Evolutionary conservation across 2,888 invertebrate genomes (phyloP), one percentile per base, ranked within the genome.

Genomic region (Ormia ochracea): DNA sequence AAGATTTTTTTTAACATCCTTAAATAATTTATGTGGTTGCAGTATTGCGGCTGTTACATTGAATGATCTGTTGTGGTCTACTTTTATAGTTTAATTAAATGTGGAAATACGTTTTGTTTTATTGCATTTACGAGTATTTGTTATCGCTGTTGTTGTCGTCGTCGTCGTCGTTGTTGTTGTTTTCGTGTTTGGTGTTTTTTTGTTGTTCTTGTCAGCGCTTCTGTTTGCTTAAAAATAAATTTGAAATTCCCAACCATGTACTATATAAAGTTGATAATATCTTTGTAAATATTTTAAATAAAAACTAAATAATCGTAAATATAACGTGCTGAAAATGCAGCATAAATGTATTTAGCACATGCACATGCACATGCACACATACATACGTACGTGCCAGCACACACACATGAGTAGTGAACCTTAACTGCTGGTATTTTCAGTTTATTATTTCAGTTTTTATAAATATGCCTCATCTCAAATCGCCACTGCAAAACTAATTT

Each of bases 61-160:
- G 72, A 72, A 80, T 72, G 66, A 76, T 76, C 66, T 72, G 48
- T 76, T 80, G 80, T 70, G 80, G 80, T 76, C 58, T 63, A 66
- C 61, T 76, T 75, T 80, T 72, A 68, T 80, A 72, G 66, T 76
- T 80, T 80, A 76, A 80, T 80, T 80, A 80, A 76, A 80, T 76
- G 66, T 63, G 28, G 56, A 80, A 72, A 75, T 70, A 65, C 69
- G 23, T 63, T 68, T 52, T 59, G 4, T 58, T 74, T 36, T 36
- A 48, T 48, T 54, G 7, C 31, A 23, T 23, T 45, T n/a, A n/a
- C n/a, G n/a, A n/a, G n/a, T n/a, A n/a, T n/a, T n/a, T n/a, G n/a
- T n/a, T 61, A 4, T 54, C 43, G n/a, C 23, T 14, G 10, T 26
- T 68, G 50, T 41, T 63, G 38, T 28, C 9, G 10, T 19, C 26